phyloP scores from a whole-genome alignment of 2,797 vertebrate species.

The Oreortyx pictus region DNA sequence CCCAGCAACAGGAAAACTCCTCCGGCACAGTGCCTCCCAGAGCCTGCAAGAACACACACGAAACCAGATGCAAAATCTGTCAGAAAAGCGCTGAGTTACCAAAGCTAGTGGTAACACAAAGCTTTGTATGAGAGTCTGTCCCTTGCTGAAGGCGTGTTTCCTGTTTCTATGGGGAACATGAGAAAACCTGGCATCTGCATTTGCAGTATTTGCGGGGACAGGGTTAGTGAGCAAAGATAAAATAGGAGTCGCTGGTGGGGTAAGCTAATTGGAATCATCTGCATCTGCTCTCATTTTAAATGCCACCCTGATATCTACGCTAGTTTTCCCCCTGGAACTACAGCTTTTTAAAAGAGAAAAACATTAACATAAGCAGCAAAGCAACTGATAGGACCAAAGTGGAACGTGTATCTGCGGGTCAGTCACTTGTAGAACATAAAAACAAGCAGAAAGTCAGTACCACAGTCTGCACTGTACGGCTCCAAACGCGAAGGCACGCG shows the following conservation, averaged over 20 bases:
- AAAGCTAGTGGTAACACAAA: neutral
- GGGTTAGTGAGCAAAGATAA: neutral
- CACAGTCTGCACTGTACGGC: rapidly evolving
- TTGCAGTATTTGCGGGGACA: neutral
- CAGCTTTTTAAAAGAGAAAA: neutral
- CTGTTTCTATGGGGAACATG: neutral
- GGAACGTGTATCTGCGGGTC: neutral
- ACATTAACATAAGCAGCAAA: neutral
- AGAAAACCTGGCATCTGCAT: neutral
- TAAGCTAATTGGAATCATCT: neutral
- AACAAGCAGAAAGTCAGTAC: neutral
- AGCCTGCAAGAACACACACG: neutral
- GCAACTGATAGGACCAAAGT: neutral
- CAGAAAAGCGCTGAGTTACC: neutral
- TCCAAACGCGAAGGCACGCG: neutral
- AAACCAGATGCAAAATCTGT: neutral
- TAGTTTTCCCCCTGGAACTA: neutral
- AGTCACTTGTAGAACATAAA: neutral
- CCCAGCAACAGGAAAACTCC: slow-evolving; percentile 9
- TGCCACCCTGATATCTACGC: neutral
- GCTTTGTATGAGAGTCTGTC: neutral
- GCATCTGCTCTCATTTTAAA: neutral
- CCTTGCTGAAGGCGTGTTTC: neutral
- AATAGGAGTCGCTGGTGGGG: neutral
- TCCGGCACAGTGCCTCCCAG: neutral